Evolutionary conservation across 2,888 invertebrate genomes (phyloP), one percentile per base, ranked within the genome.

Genomic region (Protonemura montana): DNA sequence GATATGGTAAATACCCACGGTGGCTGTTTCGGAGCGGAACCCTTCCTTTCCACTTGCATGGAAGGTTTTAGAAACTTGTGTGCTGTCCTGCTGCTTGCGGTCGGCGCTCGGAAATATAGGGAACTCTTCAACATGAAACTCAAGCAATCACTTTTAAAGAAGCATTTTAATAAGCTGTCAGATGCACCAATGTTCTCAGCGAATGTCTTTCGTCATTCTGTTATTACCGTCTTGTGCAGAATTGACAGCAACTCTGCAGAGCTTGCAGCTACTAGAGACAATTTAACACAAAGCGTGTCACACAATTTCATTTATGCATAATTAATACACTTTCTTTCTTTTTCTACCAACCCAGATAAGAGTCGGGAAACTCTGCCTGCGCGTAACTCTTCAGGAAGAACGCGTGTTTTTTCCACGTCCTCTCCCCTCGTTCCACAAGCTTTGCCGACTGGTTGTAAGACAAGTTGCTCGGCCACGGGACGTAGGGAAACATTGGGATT

Each of bases 391-490:
- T 26, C 10, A 78, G n/a, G 78, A n/a, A n/a, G n/a, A n/a, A 78
- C 78, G 26, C 28, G 78, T 78, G 78, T 78, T 78, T 78, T 78
- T 78, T 78, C 78, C 78, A 26, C 78, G 28, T 78, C 78, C 30
- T 21, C n/a, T 5, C 82, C 41, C 82, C 21, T 25, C 35, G 21
- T 21, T 41, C 41, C 42, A 35, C 82, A 35, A 35, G 41, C 82
- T 83, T 35, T 35, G 41, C 42, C 82, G 41, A 30, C 41, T 41
- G n/a, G 81, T 26, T 59, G 86, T 42, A 86, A 80, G 86, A 86
- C 85, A 86, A 86, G 86, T 85, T 85, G 30, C 85, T 81, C 85
- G n/a, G 85, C 85, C 85, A 76, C 86, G 78, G 86, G 82, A 27
- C 26, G 82, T 82, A 41, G 76, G 83, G 83, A 42, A 83, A 86